Base-by-base conservation (phyloP, 1,140 invertebrate species). In the Calliphora vicina region DNA sequence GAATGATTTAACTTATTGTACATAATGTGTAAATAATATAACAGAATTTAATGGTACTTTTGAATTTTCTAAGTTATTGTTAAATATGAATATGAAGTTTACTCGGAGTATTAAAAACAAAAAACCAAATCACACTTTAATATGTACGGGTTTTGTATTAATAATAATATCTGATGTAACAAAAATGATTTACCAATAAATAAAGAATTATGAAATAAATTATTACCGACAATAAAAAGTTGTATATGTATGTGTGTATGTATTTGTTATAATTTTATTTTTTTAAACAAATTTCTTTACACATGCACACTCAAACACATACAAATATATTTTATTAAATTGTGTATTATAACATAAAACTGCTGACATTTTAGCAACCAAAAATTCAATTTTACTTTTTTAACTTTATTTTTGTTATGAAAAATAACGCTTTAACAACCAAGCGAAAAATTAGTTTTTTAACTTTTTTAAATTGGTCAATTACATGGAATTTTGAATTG, bases 401-500 rank as follows among this genome's bases (percentile, higher is more conserved):
- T 45, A 67, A 8, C 23, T 67, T 67, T 50, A 50, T 50, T 57
- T 57, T 23, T 25, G n/a, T 67, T 20, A 12, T 25, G 61, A 67
- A 67, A 67, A 23, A 67, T 67, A 67, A 67, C 35, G 20, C 20
- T 78, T 43, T 43, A 78, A 78, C 74, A 78, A 25, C 74, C 35
- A 78, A 45, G 74, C 74, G 74, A 78, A 78, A 78, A 78, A 78
- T 78, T 78, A 78, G 74, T 78, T 78, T 78, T 43, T 43, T 17
- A 78, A 78, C 17, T 43, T 78, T 78, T 78, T 45, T 67, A 67
- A 67, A 67, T 67, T 67, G 20, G 20, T 23, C 61, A 67, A 67
- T 67, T 67, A 67, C 61, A 67, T 67, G 6, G 61, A 67, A 67
- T 67, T 67, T 67, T 67, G 23, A 67, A 23, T 23, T 10, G n/a